Evolutionary conservation across 2,113 vertebrate genomes (phyloP).

Genomic region (Aphyosemion australe): DNA sequence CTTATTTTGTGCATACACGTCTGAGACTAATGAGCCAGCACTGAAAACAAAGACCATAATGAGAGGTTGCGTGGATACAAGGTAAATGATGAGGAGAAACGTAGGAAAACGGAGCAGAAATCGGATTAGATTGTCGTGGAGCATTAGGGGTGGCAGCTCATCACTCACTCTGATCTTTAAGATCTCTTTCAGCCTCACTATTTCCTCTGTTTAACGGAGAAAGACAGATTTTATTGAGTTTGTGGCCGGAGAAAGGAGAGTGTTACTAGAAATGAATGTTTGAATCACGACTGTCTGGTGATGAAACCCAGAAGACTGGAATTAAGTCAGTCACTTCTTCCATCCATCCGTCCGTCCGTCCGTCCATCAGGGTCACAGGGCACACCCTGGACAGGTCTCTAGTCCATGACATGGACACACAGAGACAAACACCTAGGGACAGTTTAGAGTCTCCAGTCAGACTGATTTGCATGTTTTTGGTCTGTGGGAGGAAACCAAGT

Average conservation of each 20-base stretch:
- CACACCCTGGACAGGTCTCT: too few relatives aligned
- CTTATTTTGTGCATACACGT: neutral
- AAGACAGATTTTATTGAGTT: constrained; percentile 16
- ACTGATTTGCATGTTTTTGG: too few relatives aligned
- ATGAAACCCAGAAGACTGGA: constrained; percentile 8
- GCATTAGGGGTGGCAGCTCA: constrained; percentile 10
- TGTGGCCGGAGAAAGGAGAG: neutral
- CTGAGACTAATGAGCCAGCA: constrained; percentile 1
- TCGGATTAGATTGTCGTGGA: constrained; percentile 4
- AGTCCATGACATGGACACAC: too few relatives aligned
- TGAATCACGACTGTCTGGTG: constrained; percentile 2
- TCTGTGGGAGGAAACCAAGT: too few relatives aligned
- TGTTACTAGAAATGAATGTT: constrained; percentile 1
- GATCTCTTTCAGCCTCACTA: constrained; percentile 1
- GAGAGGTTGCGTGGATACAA: neutral
- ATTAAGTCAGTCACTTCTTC: constrained; percentile 6
- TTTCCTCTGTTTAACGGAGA: constrained; percentile 11
- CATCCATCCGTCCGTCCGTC: too few relatives aligned
- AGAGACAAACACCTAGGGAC: too few relatives aligned
- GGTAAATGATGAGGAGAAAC: constrained; percentile 7
- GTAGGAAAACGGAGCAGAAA: constrained; percentile 13
- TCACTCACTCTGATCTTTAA: constrained; percentile 26
- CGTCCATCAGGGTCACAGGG: too few relatives aligned
- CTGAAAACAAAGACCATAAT: neutral
- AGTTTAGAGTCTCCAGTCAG: too few relatives aligned